These are phyloP conservation scores for Hylaea fasciaria DNA, from an alignment of 2,888 invertebrate species.

Conservation along the genomic window DNA sequence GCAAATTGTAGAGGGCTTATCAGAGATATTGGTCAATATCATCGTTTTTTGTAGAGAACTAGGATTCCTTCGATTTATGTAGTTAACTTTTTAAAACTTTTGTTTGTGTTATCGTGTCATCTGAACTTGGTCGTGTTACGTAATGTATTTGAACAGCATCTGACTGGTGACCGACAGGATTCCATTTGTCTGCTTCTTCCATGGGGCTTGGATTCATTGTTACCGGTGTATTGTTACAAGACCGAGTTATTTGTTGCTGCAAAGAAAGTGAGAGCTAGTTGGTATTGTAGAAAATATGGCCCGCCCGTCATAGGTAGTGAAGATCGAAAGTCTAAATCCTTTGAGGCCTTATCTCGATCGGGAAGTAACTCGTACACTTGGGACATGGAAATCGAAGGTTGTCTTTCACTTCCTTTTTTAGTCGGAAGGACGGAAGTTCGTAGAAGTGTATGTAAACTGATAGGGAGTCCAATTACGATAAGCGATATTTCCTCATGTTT, in stretches of 20 bases:
- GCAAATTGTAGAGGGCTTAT: too few species aligned
- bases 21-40: too few species aligned
- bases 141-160: too few species aligned
- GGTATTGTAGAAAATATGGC: constrained; percentile 17
- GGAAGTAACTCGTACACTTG: constrained; percentile 5
- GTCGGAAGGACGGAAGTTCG: constrained; percentile 18
- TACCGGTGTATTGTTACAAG: constrained; percentile 1
- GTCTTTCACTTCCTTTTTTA: constrained; percentile 9
- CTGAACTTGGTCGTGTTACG: too few species aligned
- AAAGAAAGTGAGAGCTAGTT: constrained; percentile 23
- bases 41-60: too few species aligned
- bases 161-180: too few species aligned
- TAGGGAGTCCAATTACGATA: constrained; percentile 1
- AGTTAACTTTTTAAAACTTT: too few species aligned
- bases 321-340: constrained; percentile 24
- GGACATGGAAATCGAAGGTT: constrained; percentile 10
- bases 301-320: constrained; percentile 13
- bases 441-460: constrained; percentile 7
- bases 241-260: constrained; percentile 4
- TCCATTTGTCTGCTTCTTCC: too few species aligned
- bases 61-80: too few species aligned
- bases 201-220: constrained; percentile 8
- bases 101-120: too few species aligned
- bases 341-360: constrained; percentile 13
- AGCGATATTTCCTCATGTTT: neutral